Base-by-base conservation (phyloP, 2,888 invertebrate genomes). In the Coleophora flavipennella region DNA sequence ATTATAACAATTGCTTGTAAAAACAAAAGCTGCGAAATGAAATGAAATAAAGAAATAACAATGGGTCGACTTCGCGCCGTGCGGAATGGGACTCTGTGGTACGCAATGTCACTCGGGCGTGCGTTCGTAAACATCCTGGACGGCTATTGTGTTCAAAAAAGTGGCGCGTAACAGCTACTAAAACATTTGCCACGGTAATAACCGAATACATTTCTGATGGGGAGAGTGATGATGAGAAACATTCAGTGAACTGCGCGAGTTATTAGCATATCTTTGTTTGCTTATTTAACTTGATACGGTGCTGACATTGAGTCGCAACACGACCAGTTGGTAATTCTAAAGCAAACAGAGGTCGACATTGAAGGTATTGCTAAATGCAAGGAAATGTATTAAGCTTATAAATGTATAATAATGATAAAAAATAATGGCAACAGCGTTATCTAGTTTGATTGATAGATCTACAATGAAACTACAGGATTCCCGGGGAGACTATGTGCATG, bases 1-100 rank as follows among this genome's bases (percentile, higher is more conserved):
- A 4, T 20, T 20, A 20, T 6, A 4, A 20, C 6, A 20, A 20
- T 6, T 20, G 20, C 20, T 20, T 20, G 20, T 20, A 20, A 20
- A n/a, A 20, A 49, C 52, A 39, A 43, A 47, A 56, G 49, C 50
- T 44, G 45, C 51, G 50, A 50, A 51, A 53, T 57, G 62, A 60
- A 57, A 59, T 53, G 55, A 62, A 58, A 56, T 51, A 53, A 55
- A 55, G 60, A 68, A 56, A 46, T 61, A 71, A 73, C 79, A 79
- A 81, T 81, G 83, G 83, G 83, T 81, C 62, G 81, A 81, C 83
- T 81, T 81, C 55, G 65, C 65, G 77, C 60, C 77, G 74, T 66
- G 67, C 56, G 64, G 66, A 60, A 51, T 49, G 62, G 72, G 73
- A 59, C 47, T 40, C 20, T 50, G 53, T 46, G 51, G 62, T 62